These are phyloP conservation scores for Trachythela sp. DNA, from an alignment of 64 coral and sea anemone genomes.

Conservation along the genomic window DNA sequence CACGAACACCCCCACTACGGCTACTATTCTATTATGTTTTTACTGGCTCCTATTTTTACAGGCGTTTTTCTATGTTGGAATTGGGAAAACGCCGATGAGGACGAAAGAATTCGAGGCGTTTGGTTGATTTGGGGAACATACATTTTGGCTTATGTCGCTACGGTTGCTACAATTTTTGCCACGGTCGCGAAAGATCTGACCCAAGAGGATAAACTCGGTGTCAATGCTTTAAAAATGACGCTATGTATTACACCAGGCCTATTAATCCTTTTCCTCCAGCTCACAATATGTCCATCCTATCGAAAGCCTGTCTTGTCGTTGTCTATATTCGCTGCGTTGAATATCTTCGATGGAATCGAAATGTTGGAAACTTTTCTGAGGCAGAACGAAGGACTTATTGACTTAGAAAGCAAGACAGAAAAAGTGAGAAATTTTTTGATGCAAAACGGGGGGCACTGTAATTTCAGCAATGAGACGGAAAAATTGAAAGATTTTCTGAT, in stretches of 20 bases:
- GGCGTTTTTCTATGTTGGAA: neutral
- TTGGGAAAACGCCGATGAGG: neutral
- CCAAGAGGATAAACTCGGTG: neutral
- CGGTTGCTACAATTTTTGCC: neutral
- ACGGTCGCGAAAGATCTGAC: neutral
- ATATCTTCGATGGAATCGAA: conserved; percentile 25
- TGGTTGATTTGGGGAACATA: neutral
- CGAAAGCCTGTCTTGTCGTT: neutral
- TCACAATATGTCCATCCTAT: neutral
- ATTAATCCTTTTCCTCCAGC: neutral
- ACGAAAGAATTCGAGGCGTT: neutral
- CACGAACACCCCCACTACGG: too few species aligned
- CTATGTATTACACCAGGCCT: neutral
- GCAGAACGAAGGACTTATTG: neutral
- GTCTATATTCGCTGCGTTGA: neutral
- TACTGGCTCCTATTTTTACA: neutral
- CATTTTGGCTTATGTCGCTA: neutral
- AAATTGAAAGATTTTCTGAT: too few species aligned
- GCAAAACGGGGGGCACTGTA: too few species aligned
- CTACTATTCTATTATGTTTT: too few species aligned
- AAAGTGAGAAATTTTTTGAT: too few species aligned
- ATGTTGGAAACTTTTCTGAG: neutral
- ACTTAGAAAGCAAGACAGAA: neutral
- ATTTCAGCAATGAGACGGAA: too few species aligned
- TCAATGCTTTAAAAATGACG: neutral